phyloP scores from a whole-genome alignment of 1,140 invertebrate genomes.

The Mamestra configurata region DNA sequence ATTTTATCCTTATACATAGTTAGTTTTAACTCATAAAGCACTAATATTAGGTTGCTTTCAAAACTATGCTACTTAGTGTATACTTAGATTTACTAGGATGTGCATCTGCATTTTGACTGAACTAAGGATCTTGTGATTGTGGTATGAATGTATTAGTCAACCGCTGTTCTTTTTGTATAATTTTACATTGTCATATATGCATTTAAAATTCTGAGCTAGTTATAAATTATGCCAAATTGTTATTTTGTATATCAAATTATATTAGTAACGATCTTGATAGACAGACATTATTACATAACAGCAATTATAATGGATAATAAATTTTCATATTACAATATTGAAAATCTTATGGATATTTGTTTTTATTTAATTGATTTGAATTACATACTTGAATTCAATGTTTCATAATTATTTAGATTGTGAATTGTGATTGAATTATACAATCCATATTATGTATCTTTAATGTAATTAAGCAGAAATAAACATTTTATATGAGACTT shows the following conservation, averaged over 20 bases:
- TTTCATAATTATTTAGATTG: constrained; percentile 74
- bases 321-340: constrained; percentile 53
- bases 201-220: constrained; percentile 84
- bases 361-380: constrained; percentile 59
- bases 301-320: constrained; percentile 56
- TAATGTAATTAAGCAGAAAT: constrained; percentile 84
- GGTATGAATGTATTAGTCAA: constrained; percentile 82
- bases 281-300: constrained; percentile 55
- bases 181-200: constrained; percentile 78
- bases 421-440: constrained; percentile 79
- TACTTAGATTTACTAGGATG: constrained; percentile 76
- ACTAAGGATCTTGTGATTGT: constrained; percentile 83
- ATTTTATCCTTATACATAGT: constrained; percentile 46
- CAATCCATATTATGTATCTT: constrained; percentile 84
- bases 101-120: constrained; percentile 82
- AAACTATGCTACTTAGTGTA: constrained; percentile 79
- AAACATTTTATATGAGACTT: constrained; percentile 88
- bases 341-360: constrained; percentile 56
- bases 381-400: constrained; percentile 74
- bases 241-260: constrained; percentile 82
- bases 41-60: constrained; percentile 83
- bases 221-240: constrained; percentile 85
- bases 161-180: constrained; percentile 74
- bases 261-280: constrained; percentile 64
- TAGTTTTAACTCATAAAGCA: constrained; percentile 70